phyloP scores from a whole-genome alignment of 2,113 vertebrate species.

The Furnarius figulus region DNA sequence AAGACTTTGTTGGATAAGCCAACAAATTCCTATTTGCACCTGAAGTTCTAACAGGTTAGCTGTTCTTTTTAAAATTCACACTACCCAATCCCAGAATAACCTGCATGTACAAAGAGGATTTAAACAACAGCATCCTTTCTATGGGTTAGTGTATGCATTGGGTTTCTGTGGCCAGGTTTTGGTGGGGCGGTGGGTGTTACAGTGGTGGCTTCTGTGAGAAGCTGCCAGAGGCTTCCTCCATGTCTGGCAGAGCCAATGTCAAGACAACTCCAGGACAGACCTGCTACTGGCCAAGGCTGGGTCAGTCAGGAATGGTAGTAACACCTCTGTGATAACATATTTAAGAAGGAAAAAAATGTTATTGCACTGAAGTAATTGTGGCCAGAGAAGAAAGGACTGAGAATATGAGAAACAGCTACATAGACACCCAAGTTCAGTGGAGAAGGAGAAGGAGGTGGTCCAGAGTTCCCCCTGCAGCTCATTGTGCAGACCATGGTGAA shows the following conservation, averaged over 20 bases:
- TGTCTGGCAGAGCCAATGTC: not conserved
- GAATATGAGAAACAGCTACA: not conserved
- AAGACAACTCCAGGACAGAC: accelerated
- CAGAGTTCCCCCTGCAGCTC: not conserved
- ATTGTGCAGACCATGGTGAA: not conserved
- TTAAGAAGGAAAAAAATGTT: not conserved
- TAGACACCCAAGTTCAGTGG: not conserved
- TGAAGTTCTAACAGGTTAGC: not conserved
- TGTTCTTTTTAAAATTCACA: not conserved
- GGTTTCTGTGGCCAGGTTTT: not conserved
- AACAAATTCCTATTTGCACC: not conserved
- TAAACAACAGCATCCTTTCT: not conserved
- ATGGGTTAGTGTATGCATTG: not conserved
- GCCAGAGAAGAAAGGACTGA: not conserved
- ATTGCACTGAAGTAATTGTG: not conserved
- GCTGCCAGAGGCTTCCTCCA: not conserved
- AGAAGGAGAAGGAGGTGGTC: not conserved
- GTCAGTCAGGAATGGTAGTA: not conserved
- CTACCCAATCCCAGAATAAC: not conserved
- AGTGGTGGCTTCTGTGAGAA: not conserved
- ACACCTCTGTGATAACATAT: not conserved
- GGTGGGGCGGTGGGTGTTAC: not conserved
- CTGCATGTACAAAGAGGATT: not conserved
- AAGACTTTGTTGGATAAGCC: not conserved
- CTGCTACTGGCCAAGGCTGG: not conserved